Evolutionary conservation across 1,140 invertebrate species (phyloP).

Genomic region (Drosophila takahashii): DNA sequence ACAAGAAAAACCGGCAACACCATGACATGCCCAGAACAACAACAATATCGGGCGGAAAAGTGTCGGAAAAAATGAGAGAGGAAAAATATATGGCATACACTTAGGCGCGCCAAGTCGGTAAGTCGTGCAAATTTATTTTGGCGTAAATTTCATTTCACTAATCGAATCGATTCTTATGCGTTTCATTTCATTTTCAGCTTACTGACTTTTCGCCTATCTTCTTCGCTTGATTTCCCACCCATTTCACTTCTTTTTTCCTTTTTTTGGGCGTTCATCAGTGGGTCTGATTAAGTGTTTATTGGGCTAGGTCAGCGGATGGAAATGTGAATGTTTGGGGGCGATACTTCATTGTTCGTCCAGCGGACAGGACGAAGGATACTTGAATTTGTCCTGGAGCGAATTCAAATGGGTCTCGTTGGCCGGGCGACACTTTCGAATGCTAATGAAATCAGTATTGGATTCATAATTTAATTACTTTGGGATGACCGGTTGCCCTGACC

Average conservation of each 20-base stretch:
- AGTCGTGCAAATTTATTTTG: constrained; percentile 80
- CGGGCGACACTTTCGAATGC: constrained; percentile 14
- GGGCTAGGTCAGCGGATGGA: constrained; percentile 13
- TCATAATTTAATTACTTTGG: constrained; percentile 10
- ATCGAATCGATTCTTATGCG: constrained; percentile 82
- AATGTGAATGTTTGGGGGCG: constrained; percentile 11
- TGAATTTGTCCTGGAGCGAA: background rate
- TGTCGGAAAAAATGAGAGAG: constrained; percentile 31
- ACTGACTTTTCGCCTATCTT: constrained; percentile 60
- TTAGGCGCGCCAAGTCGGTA: constrained; percentile 74
- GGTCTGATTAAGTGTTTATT: constrained; percentile 23
- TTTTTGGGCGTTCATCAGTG: constrained; percentile 4
- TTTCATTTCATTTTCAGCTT: constrained; percentile 74
- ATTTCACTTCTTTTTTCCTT: background rate
- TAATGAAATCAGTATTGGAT: constrained; percentile 9
- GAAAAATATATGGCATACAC: constrained; percentile 68
- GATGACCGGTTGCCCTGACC: no score
- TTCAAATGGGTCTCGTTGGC: constrained; percentile 5
- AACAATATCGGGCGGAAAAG: constrained; percentile 24
- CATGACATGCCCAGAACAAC: constrained; percentile 55
- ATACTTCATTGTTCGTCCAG: constrained; percentile 12
- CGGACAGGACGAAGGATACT: constrained; percentile 18
- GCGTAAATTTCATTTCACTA: constrained; percentile 81
- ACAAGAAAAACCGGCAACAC: constrained; percentile 53
- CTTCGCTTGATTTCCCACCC: background rate